Percentiles rank a stretch among this genome's conserved stretches.
These are phyloP conservation scores for Orius insidiosus DNA, from an alignment of 1,140 invertebrate genomes.

Conservation along the genomic window DNA sequence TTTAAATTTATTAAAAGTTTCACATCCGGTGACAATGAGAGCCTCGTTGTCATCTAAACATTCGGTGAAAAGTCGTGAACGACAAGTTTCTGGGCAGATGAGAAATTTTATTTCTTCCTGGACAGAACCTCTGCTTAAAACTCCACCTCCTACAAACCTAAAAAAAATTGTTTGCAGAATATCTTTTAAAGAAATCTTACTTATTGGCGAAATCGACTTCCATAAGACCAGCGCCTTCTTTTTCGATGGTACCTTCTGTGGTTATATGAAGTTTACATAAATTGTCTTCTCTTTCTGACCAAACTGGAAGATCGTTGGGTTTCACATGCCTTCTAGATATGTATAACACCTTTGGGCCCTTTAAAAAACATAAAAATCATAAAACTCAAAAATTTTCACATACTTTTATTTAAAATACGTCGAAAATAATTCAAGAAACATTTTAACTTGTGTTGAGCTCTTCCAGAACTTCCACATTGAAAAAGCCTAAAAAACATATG, in stretches of 20 bases:
- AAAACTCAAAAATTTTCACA: slow-evolving; percentile 10
- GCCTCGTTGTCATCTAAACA: slow-evolving; percentile 65
- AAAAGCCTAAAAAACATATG: slow-evolving; percentile 42
- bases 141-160: slow-evolving; percentile 76
- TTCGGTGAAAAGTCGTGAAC: slow-evolving; percentile 77
- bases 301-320: slow-evolving; percentile 39
- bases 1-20: slow-evolving; percentile 68
- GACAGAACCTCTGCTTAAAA: slow-evolving; percentile 72
- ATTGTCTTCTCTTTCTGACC: slow-evolving; percentile 36
- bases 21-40: slow-evolving; percentile 61
- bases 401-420: slow-evolving; percentile 49
- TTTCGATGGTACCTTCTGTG: slow-evolving; percentile 68
- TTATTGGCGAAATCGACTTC: slow-evolving; percentile 96
- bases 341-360: slow-evolving; percentile 72
- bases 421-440: slow-evolving; percentile 79
- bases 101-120: slow-evolving; percentile 98
- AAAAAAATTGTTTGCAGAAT: too few species aligned
- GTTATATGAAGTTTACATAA: slow-evolving; percentile 54
- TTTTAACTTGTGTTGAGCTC: slow-evolving; percentile 62
- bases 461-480: slow-evolving; percentile 25
- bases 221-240: slow-evolving; percentile 60
- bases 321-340: slow-evolving; percentile 49
- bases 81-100: slow-evolving; percentile 87
- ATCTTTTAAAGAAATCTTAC: slow-evolving; percentile 33
- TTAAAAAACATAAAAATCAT: slow-evolving; percentile 22